Evolutionary conservation across 2,888 invertebrate species (phyloP), one percentile per base, ranked within the genome.

Genomic region (Microctonus brassicae): DNA sequence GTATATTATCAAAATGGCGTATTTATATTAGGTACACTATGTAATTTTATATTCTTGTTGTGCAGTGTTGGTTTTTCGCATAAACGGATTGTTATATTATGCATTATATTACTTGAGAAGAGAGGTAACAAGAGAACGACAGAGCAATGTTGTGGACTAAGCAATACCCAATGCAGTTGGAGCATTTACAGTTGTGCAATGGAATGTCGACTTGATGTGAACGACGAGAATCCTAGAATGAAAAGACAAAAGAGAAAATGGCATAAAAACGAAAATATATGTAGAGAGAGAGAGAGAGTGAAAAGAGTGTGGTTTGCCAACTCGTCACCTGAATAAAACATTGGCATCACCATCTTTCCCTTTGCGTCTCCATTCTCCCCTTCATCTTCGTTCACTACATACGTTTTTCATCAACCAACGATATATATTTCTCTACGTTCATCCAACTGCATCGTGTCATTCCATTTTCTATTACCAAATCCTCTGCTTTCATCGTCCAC

Each of bases 61-160:
- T 39, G 13, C 39, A 13, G 39, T 39, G n/a, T 24, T 42, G 20
- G 33, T n/a, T n/a, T 33, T 22, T 26, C 26, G 20, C 26, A 70
- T 67, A 74, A 79, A 79, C 74, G 78, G 79, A 81, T 77, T 78
- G 72, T 75, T 64, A 77, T 81, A 81, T 81, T 81, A 81, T 80
- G 81, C 79, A 75, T 77, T n/a, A n/a, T 76, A 81, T 76, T 80
- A 78, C 79, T 75, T 73, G 76, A 75, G 75, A 68, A 13, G 20
- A 17, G 10, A 58, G 22, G 36, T 55, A 39, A 39, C 3, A 4
- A n/a, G 11, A 24, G 7, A 24, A 53, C 20, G 13, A 4, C 2
- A 20, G 53, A 53, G 29, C 24, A 55, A 36, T 20, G 17, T 26
- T n/a, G n/a, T n/a, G n/a, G n/a, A n/a, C n/a, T n/a, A n/a, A n/a